Evolutionary conservation across 2,797 vertebrate genomes (phyloP).

Genomic region (Microchirus variegatus): DNA sequence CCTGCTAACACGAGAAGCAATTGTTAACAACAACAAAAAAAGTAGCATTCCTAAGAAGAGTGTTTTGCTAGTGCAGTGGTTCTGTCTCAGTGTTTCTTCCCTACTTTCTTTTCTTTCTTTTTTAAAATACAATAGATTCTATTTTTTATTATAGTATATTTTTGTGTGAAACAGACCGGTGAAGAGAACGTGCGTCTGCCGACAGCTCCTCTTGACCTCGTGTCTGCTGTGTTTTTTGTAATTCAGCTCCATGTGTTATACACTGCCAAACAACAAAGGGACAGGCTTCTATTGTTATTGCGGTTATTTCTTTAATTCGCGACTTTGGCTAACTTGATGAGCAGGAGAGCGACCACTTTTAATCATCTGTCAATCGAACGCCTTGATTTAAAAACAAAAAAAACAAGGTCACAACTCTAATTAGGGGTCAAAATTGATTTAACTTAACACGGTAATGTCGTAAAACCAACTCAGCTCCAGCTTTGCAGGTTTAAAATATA

Average conservation of each 20-base stretch:
- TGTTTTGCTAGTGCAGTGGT: constrained; percentile 61
- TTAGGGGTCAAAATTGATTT: constrained; percentile 3
- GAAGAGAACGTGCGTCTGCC: constrained; percentile 68
- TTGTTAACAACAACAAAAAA: constrained; percentile 21
- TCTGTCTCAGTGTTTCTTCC: constrained; percentile 74
- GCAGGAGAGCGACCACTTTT: constrained; percentile 29
- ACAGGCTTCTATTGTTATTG: constrained; percentile 65
- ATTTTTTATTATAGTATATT: constrained; percentile 84
- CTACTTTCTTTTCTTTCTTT: constrained; percentile 72
- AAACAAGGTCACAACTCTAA: not conserved
- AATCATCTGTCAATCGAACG: constrained; percentile 33
- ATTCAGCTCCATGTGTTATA: constrained; percentile 81
- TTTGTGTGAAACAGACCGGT: constrained; percentile 76
- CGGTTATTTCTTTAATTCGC: constrained; percentile 58
- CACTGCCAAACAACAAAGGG: constrained; percentile 85
- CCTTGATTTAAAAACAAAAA: constrained; percentile 21
- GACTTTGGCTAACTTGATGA: constrained; percentile 57
- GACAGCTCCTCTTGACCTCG: constrained; percentile 62
- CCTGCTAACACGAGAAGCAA: constrained; percentile 30
- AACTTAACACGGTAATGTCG: not conserved
- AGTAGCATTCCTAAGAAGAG: constrained; percentile 61
- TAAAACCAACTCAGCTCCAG: not conserved
- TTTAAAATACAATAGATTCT: constrained; percentile 81
- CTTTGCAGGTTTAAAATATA: constrained; percentile 18
- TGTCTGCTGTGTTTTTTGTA: constrained; percentile 79